phyloP scores from a whole-genome alignment of 2,888 invertebrate genomes.

The Sarcophaga subvicina region DNA sequence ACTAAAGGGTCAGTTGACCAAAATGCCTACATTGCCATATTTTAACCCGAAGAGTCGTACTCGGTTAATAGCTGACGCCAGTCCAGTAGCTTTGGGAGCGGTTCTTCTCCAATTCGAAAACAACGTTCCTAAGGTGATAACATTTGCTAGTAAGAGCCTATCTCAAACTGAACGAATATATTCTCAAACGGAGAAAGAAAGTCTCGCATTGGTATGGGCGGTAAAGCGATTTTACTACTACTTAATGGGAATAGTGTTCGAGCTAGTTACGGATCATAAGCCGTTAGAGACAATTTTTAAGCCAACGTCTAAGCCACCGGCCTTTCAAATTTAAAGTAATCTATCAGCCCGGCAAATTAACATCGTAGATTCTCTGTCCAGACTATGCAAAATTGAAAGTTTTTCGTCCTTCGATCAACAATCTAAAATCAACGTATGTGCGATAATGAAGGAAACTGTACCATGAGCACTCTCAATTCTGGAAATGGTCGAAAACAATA shows the following conservation, averaged over 20 bases:
- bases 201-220: slow-evolving; percentile 28
- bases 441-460: slow-evolving; percentile 43
- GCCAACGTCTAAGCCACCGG: neutral
- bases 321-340: slow-evolving; percentile 6
- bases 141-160: slow-evolving; percentile 72
- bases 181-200: slow-evolving; percentile 51
- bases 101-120: slow-evolving; percentile 73
- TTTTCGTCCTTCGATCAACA: slow-evolving; percentile 34
- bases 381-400: slow-evolving; percentile 38
- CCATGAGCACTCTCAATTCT: slow-evolving; percentile 24
- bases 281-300: slow-evolving; percentile 69
- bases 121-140: slow-evolving; percentile 32
- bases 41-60: slow-evolving; percentile 64
- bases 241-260: slow-evolving; percentile 56
- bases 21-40: slow-evolving; percentile 65
- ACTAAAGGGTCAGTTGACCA: slow-evolving; percentile 68
- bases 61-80: slow-evolving; percentile 76
- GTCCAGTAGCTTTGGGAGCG: slow-evolving; percentile 73
- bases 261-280: slow-evolving; percentile 68
- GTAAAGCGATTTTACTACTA: neutral
- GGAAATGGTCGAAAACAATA: slow-evolving; percentile 36
- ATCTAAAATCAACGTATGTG: slow-evolving; percentile 14
- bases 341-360: slow-evolving; percentile 53
- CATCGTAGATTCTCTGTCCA: slow-evolving; percentile 52
- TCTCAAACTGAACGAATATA: slow-evolving; percentile 75